phyloP scores from a whole-genome alignment of 2,113 vertebrate species.

The Lasiurus cinereus region DNA sequence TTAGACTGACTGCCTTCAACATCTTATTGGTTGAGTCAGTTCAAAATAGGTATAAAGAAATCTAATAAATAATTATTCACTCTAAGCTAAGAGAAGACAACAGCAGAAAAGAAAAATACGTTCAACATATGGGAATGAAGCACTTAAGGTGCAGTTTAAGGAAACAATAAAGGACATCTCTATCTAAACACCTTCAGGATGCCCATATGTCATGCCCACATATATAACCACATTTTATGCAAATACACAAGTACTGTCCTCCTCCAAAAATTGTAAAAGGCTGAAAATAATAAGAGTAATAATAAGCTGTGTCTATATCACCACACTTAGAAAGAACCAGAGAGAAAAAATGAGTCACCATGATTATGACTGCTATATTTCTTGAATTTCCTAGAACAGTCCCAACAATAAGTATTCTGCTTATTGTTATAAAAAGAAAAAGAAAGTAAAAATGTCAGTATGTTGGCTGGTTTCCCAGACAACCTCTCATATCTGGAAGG shows the following conservation, averaged over 20 bases:
- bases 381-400: constrained; percentile 54
- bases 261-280: constrained; percentile 11
- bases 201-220: background rate
- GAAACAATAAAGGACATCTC: background rate
- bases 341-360: constrained; percentile 32
- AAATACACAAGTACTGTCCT: background rate
- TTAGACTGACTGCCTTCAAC: background rate
- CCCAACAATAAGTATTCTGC: constrained; percentile 51
- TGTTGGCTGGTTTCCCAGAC: constrained; percentile 52
- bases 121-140: background rate
- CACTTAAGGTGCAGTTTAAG: background rate
- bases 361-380: constrained; percentile 1
- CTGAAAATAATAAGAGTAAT: constrained; percentile 14
- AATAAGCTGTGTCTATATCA: constrained; percentile 22
- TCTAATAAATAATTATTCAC: constrained; percentile 38
- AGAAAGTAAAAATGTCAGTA: constrained; percentile 22
- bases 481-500: background rate
- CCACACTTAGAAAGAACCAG: background rate
- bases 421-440: background rate
- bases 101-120: background rate
- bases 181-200: background rate
- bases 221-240: background rate
- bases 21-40: background rate
- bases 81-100: constrained; percentile 8
- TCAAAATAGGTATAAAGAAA: constrained; percentile 30